Percentiles rank a stretch among this genome's conserved stretches.
These are phyloP conservation scores for Myotis daubentonii DNA, from an alignment of 2,797 vertebrate species.

Conservation along the genomic window DNA sequence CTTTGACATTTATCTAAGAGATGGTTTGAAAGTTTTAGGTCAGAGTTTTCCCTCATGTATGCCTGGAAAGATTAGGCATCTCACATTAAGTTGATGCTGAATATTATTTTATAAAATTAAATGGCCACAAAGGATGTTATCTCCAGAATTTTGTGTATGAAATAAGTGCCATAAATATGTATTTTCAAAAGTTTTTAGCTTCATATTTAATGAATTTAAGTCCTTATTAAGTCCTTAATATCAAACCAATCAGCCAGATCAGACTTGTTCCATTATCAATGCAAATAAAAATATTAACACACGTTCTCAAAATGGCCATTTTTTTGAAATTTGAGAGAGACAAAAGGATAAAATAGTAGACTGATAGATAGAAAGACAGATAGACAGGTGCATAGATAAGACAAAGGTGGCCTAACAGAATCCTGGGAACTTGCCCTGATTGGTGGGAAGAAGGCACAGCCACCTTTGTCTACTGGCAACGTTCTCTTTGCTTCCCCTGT, in stretches of 20 bases:
- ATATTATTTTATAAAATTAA: slow-evolving; percentile 2
- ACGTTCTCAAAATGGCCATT: neutral
- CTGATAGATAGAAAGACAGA: neutral
- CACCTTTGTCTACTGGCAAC: neutral
- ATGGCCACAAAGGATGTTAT: neutral
- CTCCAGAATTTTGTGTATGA: neutral
- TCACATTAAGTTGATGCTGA: neutral
- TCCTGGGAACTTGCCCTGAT: neutral
- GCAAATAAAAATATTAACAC: neutral
- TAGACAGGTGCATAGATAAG: neutral
- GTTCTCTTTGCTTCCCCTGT: neutral
- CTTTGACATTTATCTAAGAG: neutral
- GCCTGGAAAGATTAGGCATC: neutral
- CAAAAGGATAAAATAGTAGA: neutral
- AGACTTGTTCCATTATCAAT: neutral
- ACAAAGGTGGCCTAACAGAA: neutral
- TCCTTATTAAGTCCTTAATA: neutral
- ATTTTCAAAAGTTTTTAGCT: neutral
- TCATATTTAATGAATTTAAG: neutral
- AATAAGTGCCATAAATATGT: neutral
- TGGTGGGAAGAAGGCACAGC: neutral
- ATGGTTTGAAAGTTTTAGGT: neutral
- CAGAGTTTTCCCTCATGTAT: neutral
- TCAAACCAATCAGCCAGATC: neutral
- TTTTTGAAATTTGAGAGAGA: neutral